Base-by-base conservation (phyloP, 2,888 invertebrate species). In the Morinoia aosen region DNA sequence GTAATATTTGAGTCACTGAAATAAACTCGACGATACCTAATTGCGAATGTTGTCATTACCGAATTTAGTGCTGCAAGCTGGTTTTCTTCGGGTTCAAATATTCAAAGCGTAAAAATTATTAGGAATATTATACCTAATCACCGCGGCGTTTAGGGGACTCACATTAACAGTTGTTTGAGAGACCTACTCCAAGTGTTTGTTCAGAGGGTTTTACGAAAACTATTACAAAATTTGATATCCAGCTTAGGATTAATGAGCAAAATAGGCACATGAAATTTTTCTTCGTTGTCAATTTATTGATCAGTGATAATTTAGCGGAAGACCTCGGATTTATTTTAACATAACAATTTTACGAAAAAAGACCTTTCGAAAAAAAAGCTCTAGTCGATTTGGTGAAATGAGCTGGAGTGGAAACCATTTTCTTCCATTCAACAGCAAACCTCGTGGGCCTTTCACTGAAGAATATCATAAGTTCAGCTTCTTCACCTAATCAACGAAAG, bases 391-490 rank as follows among this genome's bases (percentile, higher is more conserved):
- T 39, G 40, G 39, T 90, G 39, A 40, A 39, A 2, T 40, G 2
- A 40, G 76, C 33, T 90, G 90, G 40, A 90, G 90, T 40, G 19
- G 12, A 19, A 16, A 76, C 25, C 0, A 40, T 48, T 90, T 14
- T 25, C 90, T 58, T 93, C 93, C 57, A 93, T 57, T 93, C 93
- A 33, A 33, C 93, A 93, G 56, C 57, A 57, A 57, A n/a, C 93
- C 56, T 57, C 25, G 14, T 10, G 1, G 19, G 93, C 93, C 93
- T 93, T 93, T 93, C 56, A 48, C 93, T 93, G 93, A 93, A 57
- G 93, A 93, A 93, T 93, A 57, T 93, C 93, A 93, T 93, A 57
- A 91, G 93, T 10, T 90, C 48, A 39, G 39, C 90, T 76, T 76
- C 33, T 33, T 33, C 76, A 76, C 76, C 25, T 7, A 76, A 76